Evolutionary conservation across 2,797 vertebrate species (phyloP).

Genomic region (Xenopus petersii): DNA sequence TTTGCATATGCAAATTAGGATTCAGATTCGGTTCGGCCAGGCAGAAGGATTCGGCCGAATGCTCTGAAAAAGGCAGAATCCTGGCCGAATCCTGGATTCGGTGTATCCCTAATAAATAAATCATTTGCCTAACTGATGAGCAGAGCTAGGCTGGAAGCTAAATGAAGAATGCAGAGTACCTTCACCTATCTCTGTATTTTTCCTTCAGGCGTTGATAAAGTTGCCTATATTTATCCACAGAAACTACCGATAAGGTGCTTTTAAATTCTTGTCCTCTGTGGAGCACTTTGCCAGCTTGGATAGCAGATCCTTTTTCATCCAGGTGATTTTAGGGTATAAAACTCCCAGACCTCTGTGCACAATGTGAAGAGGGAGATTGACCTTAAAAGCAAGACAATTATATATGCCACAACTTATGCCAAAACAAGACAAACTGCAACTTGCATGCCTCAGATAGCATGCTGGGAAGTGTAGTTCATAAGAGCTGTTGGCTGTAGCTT

Average conservation of each 20-base stretch:
- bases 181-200: constrained; percentile 85
- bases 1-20: no score
- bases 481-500: no score
- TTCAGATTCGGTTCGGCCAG: no score
- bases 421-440: no score
- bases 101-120: no score
- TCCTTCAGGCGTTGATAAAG: constrained; percentile 85
- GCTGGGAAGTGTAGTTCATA: no score
- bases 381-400: constrained; percentile 64
- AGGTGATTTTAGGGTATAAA: constrained; percentile 74
- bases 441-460: no score
- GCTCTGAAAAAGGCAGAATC: no score
- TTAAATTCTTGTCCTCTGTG: constrained; percentile 71
- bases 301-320: constrained; percentile 79
- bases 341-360: constrained; percentile 77
- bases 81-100: no score
- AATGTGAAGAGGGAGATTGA: constrained; percentile 67
- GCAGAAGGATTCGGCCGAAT: no score
- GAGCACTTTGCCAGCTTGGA: constrained; percentile 83
- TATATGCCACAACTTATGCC: background rate
- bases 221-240: constrained; percentile 80
- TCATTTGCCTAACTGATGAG: no score
- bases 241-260: constrained; percentile 85
- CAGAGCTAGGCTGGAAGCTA: no score
- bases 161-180: constrained; percentile 60